These are phyloP conservation scores for Kuschelorhynchus macadamiae DNA, from an alignment of 2,888 invertebrate species.

Conservation along the genomic window DNA sequence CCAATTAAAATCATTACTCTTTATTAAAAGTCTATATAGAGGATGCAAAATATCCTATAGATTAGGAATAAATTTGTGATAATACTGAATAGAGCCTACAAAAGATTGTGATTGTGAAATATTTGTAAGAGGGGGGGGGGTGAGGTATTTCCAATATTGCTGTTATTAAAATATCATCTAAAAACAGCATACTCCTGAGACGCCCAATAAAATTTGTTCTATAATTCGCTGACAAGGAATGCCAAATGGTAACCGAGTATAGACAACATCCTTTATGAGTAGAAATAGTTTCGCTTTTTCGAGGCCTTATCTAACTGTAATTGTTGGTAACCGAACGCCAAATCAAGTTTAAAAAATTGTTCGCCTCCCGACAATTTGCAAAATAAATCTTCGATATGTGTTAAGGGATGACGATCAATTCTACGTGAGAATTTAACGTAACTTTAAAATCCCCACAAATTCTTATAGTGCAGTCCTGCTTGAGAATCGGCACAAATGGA, in stretches of 20 bases:
- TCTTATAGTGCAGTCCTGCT: background rate
- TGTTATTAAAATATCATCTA: background rate
- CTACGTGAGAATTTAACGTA: too few relatives aligned
- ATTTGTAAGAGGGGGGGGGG: too few relatives aligned
- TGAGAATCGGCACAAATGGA: background rate
- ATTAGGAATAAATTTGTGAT: background rate
- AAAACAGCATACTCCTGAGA: background rate
- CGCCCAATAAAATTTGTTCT: background rate
- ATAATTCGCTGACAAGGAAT: background rate
- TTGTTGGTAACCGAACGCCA: background rate
- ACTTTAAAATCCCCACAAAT: too few relatives aligned
- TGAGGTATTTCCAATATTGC: background rate
- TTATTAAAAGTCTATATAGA: background rate
- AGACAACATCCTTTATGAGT: conserved; percentile 1
- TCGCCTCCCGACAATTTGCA: background rate
- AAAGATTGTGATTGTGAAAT: too few relatives aligned
- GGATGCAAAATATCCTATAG: background rate
- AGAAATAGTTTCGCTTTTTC: background rate
- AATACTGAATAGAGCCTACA: too few relatives aligned
- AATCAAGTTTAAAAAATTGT: background rate
- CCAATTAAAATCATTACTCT: background rate
- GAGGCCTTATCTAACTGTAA: background rate
- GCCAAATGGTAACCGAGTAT: background rate
- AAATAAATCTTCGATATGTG: conserved; percentile 1
- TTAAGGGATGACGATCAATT: too few relatives aligned